Conservation (phyloP, 2,113 vertebrate genomes). For the Zosterops pallidus region DNA sequence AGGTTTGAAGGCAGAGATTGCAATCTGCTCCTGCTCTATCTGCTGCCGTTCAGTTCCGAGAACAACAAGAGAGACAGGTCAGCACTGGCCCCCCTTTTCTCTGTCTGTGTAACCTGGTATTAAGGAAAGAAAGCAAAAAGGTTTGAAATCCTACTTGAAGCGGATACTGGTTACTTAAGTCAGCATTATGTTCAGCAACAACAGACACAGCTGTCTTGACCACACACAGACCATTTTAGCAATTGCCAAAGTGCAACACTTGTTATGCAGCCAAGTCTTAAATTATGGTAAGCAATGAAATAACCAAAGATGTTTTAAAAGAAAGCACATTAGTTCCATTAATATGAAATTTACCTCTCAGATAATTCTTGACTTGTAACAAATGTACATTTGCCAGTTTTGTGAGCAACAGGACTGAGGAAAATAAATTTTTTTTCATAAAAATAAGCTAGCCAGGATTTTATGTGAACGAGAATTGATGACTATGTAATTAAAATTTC, state of each 20-base stretch:
- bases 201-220: slow-evolving; percentile 68
- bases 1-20: slow-evolving; percentile 47
- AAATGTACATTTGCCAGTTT: not conserved
- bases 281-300: slow-evolving; percentile 61
- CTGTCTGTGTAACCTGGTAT: slow-evolving; percentile 56
- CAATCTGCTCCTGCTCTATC: slow-evolving; percentile 2
- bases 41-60: not conserved
- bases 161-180: slow-evolving; percentile 64
- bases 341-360: slow-evolving; percentile 53
- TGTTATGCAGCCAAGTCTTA: slow-evolving; percentile 38
- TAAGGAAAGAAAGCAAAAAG: slow-evolving; percentile 60
- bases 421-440: slow-evolving; percentile 33
- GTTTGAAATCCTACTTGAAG: slow-evolving; percentile 65
- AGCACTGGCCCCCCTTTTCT: slow-evolving; percentile 55
- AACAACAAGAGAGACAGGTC: slow-evolving; percentile 44
- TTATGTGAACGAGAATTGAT: not conserved
- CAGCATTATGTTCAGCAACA: slow-evolving; percentile 64
- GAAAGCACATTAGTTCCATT: slow-evolving; percentile 34
- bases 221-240: slow-evolving; percentile 64
- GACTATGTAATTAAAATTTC: slow-evolving; percentile 32
- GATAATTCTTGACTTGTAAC: slow-evolving; percentile 19
- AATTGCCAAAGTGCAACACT: slow-evolving; percentile 42
- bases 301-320: slow-evolving; percentile 45
- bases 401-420: not conserved
- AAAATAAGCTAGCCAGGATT: not conserved